These are phyloP conservation scores for Fopius arisanus DNA, from an alignment of 1,140 invertebrate genomes.

Conservation along the genomic window DNA sequence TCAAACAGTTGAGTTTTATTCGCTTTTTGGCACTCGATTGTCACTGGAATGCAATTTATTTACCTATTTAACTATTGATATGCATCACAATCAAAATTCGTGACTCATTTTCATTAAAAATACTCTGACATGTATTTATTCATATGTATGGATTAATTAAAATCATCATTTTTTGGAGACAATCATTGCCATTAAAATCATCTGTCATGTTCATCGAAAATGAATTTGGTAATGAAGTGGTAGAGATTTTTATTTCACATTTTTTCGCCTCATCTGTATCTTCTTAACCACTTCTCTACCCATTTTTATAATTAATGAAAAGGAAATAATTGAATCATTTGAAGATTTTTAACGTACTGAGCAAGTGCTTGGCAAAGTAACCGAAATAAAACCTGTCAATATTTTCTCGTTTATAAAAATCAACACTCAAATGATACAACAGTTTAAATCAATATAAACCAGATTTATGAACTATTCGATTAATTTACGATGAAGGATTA, in stretches of 20 bases:
- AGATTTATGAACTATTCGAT: too few species aligned
- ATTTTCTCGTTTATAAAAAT: background rate
- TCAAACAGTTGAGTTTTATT: slow-evolving; percentile 47
- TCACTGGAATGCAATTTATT: slow-evolving; percentile 18
- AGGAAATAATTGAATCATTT: background rate
- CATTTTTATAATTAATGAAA: background rate
- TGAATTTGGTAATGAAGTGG: too few species aligned
- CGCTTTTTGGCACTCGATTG: slow-evolving; percentile 43
- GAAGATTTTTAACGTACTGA: background rate
- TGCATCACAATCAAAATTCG: background rate
- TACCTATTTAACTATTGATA: background rate
- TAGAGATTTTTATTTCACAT: too few species aligned
- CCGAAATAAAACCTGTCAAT: background rate
- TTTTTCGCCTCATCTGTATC: too few species aligned
- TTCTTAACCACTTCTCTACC: background rate
- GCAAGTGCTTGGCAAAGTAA: slow-evolving; percentile 21
- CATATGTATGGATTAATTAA: background rate
- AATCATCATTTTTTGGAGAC: background rate
- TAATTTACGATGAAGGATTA: too few species aligned
- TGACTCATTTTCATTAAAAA: background rate
- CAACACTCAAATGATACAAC: too few species aligned
- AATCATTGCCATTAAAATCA: background rate
- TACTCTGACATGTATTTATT: background rate
- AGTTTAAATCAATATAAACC: too few species aligned
- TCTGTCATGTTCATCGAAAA: too few species aligned